Evolutionary conservation across 2,888 invertebrate species (phyloP).

Genomic region (Ophioninae sp.): DNA sequence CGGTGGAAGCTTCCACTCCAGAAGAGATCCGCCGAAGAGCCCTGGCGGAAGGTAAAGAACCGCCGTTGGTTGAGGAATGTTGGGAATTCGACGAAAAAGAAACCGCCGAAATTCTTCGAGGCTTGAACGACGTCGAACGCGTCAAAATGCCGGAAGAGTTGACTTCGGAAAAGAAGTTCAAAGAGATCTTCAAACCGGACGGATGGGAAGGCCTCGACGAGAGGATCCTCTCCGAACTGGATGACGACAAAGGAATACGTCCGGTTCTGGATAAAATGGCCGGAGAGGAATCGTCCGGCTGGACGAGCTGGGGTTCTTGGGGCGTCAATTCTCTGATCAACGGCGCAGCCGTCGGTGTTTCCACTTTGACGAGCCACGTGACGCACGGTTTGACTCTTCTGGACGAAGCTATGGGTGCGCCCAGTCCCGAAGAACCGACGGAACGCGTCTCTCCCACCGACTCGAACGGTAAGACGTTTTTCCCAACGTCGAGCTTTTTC

Average conservation of each 20-base stretch:
- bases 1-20: conserved; percentile 22
- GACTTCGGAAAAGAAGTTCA: conserved; percentile 76
- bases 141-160: conserved; percentile 74
- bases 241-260: conserved; percentile 69
- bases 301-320: conserved; percentile 88
- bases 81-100: conserved; percentile 81
- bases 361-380: conserved; percentile 90
- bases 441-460: conserved; percentile 70
- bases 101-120: conserved; percentile 59
- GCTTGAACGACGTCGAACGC: conserved; percentile 59
- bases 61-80: conserved; percentile 82
- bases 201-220: conserved; percentile 80
- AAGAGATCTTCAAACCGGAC: conserved; percentile 77
- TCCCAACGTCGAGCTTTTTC: neutral
- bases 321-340: conserved; percentile 88
- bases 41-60: conserved; percentile 59
- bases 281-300: conserved; percentile 68
- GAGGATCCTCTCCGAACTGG: conserved; percentile 76
- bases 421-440: conserved; percentile 91
- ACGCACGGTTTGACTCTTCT: conserved; percentile 91
- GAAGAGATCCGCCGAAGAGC: conserved; percentile 56
- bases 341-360: conserved; percentile 89
- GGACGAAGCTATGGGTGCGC: conserved; percentile 91
- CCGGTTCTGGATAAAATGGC: conserved; percentile 77
- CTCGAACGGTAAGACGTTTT: conserved; percentile 58